These are phyloP conservation scores for Ptyas mucosa DNA, from an alignment of 2,113 vertebrate genomes.

Conservation along the genomic window DNA sequence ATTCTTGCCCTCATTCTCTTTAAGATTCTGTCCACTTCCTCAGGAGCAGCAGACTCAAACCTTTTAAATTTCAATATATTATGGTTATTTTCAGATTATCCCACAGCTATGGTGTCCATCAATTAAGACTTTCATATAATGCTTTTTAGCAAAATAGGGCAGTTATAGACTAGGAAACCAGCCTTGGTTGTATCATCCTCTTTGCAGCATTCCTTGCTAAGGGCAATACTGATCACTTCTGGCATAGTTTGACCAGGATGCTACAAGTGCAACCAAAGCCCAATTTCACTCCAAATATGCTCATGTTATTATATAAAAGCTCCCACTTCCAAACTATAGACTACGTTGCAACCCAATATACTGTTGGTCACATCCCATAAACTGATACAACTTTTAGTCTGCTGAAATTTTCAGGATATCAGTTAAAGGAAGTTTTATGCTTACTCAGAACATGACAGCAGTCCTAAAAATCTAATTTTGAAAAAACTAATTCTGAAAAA, in stretches of 20 bases:
- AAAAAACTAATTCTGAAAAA: background rate
- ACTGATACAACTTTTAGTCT: background rate
- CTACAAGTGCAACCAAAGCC: background rate
- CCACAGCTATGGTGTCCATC: background rate
- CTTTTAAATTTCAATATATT: background rate
- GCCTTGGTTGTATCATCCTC: background rate
- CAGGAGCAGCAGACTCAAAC: no score
- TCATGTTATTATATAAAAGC: background rate
- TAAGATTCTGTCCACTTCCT: no score
- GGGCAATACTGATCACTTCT: background rate
- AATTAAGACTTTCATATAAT: background rate
- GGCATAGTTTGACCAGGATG: background rate
- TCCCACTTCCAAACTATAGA: background rate
- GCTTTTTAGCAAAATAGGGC: background rate
- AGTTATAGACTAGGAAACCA: background rate
- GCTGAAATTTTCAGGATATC: background rate
- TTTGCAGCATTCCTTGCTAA: background rate
- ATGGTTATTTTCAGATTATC: background rate
- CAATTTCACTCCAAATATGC: background rate
- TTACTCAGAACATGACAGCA: background rate
- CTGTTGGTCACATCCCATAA: background rate
- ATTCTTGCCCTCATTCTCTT: no score
- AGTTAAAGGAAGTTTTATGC: background rate
- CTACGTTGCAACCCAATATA: background rate
- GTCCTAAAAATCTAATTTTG: no score